Base-by-base conservation (phyloP, 2,888 invertebrate genomes). In the Netelia inedita region DNA sequence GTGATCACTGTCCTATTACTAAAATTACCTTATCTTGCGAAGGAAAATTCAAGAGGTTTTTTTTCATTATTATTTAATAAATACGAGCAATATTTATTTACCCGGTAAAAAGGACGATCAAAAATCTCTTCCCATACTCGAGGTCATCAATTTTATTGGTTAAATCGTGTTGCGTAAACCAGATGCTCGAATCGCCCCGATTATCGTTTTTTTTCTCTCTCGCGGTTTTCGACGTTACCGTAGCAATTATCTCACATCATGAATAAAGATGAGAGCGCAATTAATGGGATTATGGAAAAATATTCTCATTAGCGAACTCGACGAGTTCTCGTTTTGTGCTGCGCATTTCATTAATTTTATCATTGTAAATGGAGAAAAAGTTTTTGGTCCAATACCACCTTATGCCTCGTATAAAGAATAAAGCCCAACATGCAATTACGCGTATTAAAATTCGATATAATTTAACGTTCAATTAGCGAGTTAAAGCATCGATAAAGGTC, bases 401-500 rank as follows among this genome's bases (percentile, higher is more conserved):
- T 41, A 50, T 55, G 35, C 6, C 63, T 53, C 28, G 28, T n/a
- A 16, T 16, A 73, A 53, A 21, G n/a, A 14, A 14, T 2, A 41
- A 41, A 65, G 35, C 14, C 28, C 53, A 9, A 21, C 35, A 65
- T 10, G 9, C 53, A 55, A 41, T 55, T 53, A 41, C 65, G 53
- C 10, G 21, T 21, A 65, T 43, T 69, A 53, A 9, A 55, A 41
- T 75, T 55, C 41, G 1, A 75, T 55, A 55, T 21, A 53, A 75
- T 65, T 41, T 10, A 75, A 75, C n/a, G 21, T 11, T 21, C 41
- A 65, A 73, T 61, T 19, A 23, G 1, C 16, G 5, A 11, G 14
- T 23, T 16, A 55, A 11, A 23, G 11, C 59, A 1, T 10, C 14
- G 41, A 21, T 72, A 10, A 59, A 59, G 21, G 21, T 19, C 57